A percentile compares a stretch with the other conserved stretches of the same genome.
These are phyloP conservation scores for mouse (Mus musculus) DNA, from an alignment of 2,113 vertebrate species.

Conservation along the genomic window GRCm39 chr8:116205001-116205500, in stretches of 20 bases:
- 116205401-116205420: background rate
- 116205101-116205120: background rate
- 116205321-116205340: background rate
- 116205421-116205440: conserved; percentile 63
- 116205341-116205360: background rate
- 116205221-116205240: background rate
- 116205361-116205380: background rate
- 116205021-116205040: background rate
- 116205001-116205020: background rate
- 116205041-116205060: background rate
- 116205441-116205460: conserved; percentile 75
- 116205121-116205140: too few species aligned
- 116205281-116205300: too few species aligned
- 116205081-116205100: background rate
- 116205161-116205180: fast-evolving
- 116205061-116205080: background rate
- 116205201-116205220: background rate
- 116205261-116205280: background rate
- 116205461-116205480: conserved; percentile 64
- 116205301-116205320: background rate
- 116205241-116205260: background rate
- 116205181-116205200: background rate
- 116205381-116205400: background rate
- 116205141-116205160: too few species aligned
- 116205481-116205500: conserved; percentile 78